A percentile compares a stretch with the other conserved stretches of the same genome.
Evolutionary conservation across 2,888 invertebrate genomes (phyloP).

Genomic region (Tenthredo distinguenda): DNA sequence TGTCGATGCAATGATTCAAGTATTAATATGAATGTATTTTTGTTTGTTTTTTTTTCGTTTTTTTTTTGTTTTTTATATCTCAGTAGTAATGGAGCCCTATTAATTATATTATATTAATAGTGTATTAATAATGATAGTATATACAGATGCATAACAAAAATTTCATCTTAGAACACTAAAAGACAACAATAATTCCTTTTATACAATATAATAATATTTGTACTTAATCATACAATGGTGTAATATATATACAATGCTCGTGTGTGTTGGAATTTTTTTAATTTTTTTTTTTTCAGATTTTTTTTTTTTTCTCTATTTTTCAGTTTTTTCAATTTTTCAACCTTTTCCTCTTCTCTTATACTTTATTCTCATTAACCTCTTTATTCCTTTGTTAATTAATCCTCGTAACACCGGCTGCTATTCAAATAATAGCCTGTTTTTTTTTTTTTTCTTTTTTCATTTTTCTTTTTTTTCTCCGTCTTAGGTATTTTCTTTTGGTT

Average conservation of each 20-base stretch:
- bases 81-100: conserved; percentile 75
- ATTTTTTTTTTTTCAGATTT: neutral
- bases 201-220: conserved; percentile 69
- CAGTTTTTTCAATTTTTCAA: neutral
- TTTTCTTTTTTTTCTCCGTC: neutral
- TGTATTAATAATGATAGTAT: conserved; percentile 77
- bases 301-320: neutral
- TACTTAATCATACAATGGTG: conserved; percentile 72
- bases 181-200: conserved; percentile 66
- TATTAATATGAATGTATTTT: conserved; percentile 50
- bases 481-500: conserved; percentile 65
- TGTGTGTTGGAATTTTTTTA: conserved; percentile 18
- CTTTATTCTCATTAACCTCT: conserved; percentile 54
- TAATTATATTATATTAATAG: conserved; percentile 67
- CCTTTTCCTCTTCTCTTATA: neutral
- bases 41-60: conserved; percentile 56
- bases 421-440: conserved; percentile 36
- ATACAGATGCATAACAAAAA: conserved; percentile 77
- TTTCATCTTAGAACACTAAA: conserved; percentile 59
- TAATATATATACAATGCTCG: conserved; percentile 61
- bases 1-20: conserved; percentile 28
- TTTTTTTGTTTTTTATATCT: conserved; percentile 36
- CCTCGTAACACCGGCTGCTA: neutral
- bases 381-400: conserved; percentile 53
- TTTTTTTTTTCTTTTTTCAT: conserved; percentile 19